phyloP scores from a whole-genome alignment of 1,140 invertebrate species.

The Pinna nobilis region DNA sequence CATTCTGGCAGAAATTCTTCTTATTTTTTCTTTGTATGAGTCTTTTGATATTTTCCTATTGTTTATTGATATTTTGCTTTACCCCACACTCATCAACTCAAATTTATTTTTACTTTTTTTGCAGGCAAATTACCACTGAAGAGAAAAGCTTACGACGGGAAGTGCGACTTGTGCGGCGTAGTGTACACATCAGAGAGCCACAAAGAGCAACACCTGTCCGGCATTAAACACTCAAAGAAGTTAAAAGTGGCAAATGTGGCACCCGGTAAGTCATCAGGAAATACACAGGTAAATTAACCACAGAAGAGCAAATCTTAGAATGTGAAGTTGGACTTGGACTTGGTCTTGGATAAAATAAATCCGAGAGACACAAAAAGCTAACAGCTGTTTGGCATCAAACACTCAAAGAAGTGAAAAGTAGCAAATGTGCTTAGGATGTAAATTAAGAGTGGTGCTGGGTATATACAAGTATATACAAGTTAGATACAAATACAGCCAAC shows the following conservation, averaged over 20 bases:
- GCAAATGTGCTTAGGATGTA: neutral
- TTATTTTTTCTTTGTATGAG: too few relatives aligned
- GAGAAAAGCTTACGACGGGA: constrained; percentile 8
- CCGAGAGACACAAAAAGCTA: constrained; percentile 11
- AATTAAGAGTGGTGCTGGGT: constrained; percentile 3
- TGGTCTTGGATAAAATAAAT: constrained; percentile 5
- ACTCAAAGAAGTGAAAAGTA: constrained; percentile 9
- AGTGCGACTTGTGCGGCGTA: constrained; percentile 6
- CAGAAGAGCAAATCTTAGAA: constrained; percentile 6
- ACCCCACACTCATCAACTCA: too few relatives aligned
- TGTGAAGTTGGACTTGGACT: neutral
- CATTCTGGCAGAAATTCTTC: too few relatives aligned
- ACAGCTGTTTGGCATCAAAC: constrained; percentile 16
- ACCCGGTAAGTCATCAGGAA: neutral
- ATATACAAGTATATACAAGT: neutral
- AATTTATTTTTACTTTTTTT: too few relatives aligned
- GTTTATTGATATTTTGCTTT: too few relatives aligned
- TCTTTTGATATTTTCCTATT: too few relatives aligned
- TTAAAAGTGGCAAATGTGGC: neutral
- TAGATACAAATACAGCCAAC: constrained; percentile 9
- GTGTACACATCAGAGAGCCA: constrained; percentile 15
- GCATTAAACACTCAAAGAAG: constrained; percentile 17
- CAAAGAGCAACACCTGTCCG: constrained; percentile 8
- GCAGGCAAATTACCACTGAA: constrained; percentile 14
- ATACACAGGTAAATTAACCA: too few relatives aligned